Conservation (phyloP, 2,113 vertebrate genomes). For the Eulacestoma nigropectus region DNA sequence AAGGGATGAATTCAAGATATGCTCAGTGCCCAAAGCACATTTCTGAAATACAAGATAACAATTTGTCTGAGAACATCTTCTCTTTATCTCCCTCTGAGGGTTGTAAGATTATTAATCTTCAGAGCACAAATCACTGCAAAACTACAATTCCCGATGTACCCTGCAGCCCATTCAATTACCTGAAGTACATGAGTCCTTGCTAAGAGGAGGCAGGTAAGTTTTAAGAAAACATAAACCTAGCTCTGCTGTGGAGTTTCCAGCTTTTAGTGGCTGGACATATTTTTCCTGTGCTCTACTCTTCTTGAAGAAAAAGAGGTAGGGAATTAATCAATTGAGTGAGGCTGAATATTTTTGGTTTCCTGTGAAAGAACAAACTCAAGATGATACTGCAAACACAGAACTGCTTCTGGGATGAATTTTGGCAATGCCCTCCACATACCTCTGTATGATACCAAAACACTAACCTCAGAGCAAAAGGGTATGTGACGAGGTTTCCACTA, state of each 20-base stretch:
- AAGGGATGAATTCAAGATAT: not conserved
- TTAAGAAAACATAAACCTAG: conserved; percentile 51
- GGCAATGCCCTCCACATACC: not conserved
- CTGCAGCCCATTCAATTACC: conserved; percentile 64
- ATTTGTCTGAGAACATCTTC: conserved; percentile 51
- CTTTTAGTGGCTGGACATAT: not conserved
- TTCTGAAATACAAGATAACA: conserved; percentile 51
- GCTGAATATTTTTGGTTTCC: not conserved
- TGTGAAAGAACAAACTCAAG: not conserved
- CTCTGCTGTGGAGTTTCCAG: not conserved
- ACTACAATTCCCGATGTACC: conserved; percentile 68
- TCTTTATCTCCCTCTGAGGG: conserved; percentile 42
- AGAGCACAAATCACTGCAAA: conserved; percentile 54
- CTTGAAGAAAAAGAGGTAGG: not conserved
- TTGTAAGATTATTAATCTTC: conserved; percentile 64
- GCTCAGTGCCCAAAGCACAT: conserved; percentile 28
- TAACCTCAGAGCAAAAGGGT: not conserved
- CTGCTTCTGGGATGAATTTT: not conserved
- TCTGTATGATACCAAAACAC: not conserved
- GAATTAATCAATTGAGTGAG: not conserved
- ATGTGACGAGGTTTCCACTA: not conserved
- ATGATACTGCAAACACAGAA: not conserved
- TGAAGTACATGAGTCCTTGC: conserved; percentile 21
- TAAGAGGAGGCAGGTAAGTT: conserved; percentile 12
- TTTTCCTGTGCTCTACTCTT: not conserved